Conservation (phyloP, 92 coral and sea anemone genomes). For the Zoanthus gigantus region DNA sequence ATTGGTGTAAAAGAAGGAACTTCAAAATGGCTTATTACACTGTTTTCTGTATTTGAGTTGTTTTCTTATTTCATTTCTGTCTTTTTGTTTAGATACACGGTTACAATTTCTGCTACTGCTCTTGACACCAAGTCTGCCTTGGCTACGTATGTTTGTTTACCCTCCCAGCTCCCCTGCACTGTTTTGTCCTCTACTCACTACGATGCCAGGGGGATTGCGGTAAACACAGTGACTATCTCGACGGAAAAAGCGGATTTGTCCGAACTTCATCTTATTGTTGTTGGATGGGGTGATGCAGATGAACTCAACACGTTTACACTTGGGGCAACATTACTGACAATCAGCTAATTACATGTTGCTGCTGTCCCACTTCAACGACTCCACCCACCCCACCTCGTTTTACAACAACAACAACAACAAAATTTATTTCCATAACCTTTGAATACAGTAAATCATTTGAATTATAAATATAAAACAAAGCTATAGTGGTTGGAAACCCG, state of each 20-base stretch:
- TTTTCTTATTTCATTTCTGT: neutral
- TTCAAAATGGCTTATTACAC: neutral
- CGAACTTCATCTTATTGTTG: conserved; percentile 67
- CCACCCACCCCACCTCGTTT: too few species aligned
- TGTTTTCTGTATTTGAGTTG: neutral
- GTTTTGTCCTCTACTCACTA: conserved; percentile 65
- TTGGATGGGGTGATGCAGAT: conserved; percentile 83
- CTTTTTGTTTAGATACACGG: conserved; percentile 59
- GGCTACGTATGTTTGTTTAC: conserved; percentile 78
- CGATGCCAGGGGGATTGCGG: conserved; percentile 78
- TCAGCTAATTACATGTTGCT: neutral
- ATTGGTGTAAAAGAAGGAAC: too few species aligned
- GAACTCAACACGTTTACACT: conserved; percentile 67
- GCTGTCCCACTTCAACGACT: neutral
- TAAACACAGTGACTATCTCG: conserved; percentile 67
- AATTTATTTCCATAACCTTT: too few species aligned
- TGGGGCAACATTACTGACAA: conserved; percentile 63
- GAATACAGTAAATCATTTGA: too few species aligned
- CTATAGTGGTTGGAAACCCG: too few species aligned
- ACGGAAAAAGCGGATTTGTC: conserved; percentile 60
- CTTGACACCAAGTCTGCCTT: conserved; percentile 74
- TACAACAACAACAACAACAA: too few species aligned
- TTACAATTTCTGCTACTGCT: conserved; percentile 66
- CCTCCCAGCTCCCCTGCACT: conserved; percentile 62
- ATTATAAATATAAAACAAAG: too few species aligned